These are phyloP conservation scores for Paramisgurnus dabryanus DNA, from an alignment of 2,113 vertebrate genomes.

Conservation along the genomic window DNA sequence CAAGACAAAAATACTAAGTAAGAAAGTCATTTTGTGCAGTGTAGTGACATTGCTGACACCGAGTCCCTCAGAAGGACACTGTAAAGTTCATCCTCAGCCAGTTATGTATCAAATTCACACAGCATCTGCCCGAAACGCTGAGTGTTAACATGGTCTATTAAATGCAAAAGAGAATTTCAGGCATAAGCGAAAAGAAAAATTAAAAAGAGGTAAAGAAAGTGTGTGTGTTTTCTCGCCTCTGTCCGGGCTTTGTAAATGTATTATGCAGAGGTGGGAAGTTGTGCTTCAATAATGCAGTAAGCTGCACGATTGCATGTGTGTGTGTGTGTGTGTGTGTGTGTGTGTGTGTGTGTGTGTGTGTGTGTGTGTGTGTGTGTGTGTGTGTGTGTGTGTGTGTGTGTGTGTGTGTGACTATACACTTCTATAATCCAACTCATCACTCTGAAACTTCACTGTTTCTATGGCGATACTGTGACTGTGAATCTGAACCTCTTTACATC, in stretches of 20 bases:
- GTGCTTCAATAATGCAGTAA: constrained; percentile 11
- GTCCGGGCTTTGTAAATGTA: constrained; percentile 1
- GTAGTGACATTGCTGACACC: no score
- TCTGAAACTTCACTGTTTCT: neutral
- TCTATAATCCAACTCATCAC: neutral
- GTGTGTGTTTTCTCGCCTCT: neutral
- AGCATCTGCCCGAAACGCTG: neutral
- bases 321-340: neutral
- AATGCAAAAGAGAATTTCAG: neutral
- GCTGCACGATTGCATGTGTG: neutral
- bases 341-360: neutral
- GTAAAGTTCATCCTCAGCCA: neutral
- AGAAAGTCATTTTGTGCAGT: no score
- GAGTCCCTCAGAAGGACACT: no score
- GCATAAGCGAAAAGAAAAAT: neutral
- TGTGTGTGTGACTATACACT: constrained; percentile 17
- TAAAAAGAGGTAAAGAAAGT: constrained; percentile 50
- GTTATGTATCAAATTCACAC: neutral
- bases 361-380: constrained; percentile 2
- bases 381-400: constrained; percentile 1
- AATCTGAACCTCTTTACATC: no score
- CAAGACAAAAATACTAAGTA: no score
- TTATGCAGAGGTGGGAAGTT: neutral
- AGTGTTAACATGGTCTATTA: neutral
- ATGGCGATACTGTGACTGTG: neutral